Evolutionary conservation across 2,797 vertebrate species (phyloP).

Genomic region (Choloepus didactylus): DNA sequence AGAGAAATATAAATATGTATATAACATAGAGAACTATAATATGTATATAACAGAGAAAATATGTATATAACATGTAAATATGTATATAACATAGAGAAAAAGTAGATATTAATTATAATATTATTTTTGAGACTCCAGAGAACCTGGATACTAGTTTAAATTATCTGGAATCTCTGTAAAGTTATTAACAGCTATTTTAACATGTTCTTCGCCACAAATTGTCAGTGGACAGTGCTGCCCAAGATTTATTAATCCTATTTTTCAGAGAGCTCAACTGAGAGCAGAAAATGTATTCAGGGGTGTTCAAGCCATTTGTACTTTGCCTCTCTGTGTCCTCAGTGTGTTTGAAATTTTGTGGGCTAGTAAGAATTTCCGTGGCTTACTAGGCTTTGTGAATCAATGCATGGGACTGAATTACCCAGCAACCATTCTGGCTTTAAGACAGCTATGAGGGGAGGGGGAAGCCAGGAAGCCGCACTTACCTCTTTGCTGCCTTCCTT

Average conservation of each 20-base stretch:
- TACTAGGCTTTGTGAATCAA: background rate
- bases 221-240: background rate
- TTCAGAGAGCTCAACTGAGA: background rate
- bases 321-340: background rate
- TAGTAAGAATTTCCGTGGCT: background rate
- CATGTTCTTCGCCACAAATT: background rate
- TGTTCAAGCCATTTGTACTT: background rate
- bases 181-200: conserved; percentile 1
- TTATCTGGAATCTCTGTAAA: background rate
- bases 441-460: background rate
- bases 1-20: no score
- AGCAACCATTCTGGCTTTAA: background rate
- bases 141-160: background rate
- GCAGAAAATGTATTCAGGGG: background rate
- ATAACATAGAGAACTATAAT: no score
- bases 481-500: background rate
- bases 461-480: background rate
- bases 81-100: background rate
- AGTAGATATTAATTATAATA: background rate
- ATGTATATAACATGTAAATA: no score
- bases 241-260: conserved; percentile 5
- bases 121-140: background rate
- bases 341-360: conserved; percentile 35
- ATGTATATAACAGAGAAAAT: no score
- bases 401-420: background rate